Evolutionary conservation across 1,140 invertebrate species (phyloP).

Genomic region (Heterodera carotae): DNA sequence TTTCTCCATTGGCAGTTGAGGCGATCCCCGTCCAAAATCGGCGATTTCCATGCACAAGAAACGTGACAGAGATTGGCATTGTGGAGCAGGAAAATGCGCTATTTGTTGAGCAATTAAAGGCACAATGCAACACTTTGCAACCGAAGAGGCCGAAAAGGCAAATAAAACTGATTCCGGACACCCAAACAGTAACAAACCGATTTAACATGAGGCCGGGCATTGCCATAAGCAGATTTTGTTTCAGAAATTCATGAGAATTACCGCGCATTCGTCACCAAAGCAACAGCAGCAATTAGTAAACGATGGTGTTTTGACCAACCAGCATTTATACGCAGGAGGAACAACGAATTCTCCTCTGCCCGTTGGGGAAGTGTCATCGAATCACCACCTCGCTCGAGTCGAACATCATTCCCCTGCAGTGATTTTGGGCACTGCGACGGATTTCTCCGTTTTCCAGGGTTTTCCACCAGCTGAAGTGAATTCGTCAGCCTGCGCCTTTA

Average conservation of each 20-base stretch:
- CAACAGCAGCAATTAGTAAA: not conserved
- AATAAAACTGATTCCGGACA: slow-evolving; percentile 30
- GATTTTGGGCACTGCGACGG: not conserved
- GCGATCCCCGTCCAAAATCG: no score
- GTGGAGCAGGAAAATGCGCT: slow-evolving; percentile 30
- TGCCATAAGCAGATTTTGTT: not conserved
- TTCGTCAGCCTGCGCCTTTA: not conserved
- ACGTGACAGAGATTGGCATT: not conserved
- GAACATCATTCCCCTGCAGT: not conserved
- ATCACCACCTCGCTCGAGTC: not conserved
- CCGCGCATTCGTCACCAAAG: not conserved
- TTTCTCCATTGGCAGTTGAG: no score
- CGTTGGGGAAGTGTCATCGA: not conserved
- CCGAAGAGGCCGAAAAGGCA: slow-evolving; percentile 16
- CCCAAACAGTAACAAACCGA: not conserved
- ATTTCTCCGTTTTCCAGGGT: not conserved
- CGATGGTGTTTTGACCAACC: no score
- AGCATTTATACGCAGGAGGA: not conserved
- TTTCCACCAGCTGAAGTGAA: not conserved
- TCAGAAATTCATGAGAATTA: not conserved
- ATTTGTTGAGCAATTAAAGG: slow-evolving; percentile 25
- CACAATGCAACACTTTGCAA: slow-evolving; percentile 19
- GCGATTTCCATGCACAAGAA: no score
- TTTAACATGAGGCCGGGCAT: not conserved
- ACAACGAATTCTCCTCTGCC: no score